Percentiles rank a stretch among this genome's conserved stretches.
phyloP scores from a whole-genome alignment of 1,140 invertebrate species.

The Drosophila navojoa region DNA sequence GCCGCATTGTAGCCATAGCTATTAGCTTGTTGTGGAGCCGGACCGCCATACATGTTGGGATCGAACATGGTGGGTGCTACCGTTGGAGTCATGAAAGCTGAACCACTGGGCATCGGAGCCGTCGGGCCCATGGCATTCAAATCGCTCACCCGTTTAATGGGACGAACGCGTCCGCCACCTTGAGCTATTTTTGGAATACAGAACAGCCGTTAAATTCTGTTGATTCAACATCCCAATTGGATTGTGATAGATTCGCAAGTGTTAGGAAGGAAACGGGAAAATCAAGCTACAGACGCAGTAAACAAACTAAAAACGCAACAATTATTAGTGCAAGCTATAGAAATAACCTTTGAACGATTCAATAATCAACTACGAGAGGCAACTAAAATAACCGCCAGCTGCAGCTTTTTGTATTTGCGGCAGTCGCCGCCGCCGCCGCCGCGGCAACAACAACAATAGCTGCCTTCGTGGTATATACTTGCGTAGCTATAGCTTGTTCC shows the following conservation, averaged over 20 bases:
- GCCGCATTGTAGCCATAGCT: constrained; percentile 52
- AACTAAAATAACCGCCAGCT: constrained; percentile 33
- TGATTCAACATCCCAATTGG: constrained; percentile 12
- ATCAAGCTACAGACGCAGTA: constrained; percentile 66
- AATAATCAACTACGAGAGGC: constrained; percentile 22
- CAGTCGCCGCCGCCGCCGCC: constrained; percentile 9
- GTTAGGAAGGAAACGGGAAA: constrained; percentile 33
- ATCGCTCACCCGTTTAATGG: constrained; percentile 87
- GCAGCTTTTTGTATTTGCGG: constrained; percentile 20
- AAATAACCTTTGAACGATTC: constrained; percentile 1
- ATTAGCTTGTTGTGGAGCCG: constrained; percentile 35
- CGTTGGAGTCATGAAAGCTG: constrained; percentile 71
- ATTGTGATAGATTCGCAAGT: not conserved
- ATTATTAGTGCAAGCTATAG: constrained; percentile 2
- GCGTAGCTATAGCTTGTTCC: constrained; percentile 69
- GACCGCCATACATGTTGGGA: constrained; percentile 66
- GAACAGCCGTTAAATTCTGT: constrained; percentile 4
- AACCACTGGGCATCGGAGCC: constrained; percentile 65
- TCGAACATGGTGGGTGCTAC: constrained; percentile 83
- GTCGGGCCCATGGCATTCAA: constrained; percentile 86
- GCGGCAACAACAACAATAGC: not conserved
- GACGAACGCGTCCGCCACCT: constrained; percentile 83
- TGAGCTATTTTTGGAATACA: constrained; percentile 58
- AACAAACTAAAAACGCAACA: constrained; percentile 37
- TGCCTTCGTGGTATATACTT: constrained; percentile 72